These are phyloP conservation scores for Temnothorax unifasciatus DNA, from an alignment of 2,888 invertebrate genomes.

Conservation along the genomic window DNA sequence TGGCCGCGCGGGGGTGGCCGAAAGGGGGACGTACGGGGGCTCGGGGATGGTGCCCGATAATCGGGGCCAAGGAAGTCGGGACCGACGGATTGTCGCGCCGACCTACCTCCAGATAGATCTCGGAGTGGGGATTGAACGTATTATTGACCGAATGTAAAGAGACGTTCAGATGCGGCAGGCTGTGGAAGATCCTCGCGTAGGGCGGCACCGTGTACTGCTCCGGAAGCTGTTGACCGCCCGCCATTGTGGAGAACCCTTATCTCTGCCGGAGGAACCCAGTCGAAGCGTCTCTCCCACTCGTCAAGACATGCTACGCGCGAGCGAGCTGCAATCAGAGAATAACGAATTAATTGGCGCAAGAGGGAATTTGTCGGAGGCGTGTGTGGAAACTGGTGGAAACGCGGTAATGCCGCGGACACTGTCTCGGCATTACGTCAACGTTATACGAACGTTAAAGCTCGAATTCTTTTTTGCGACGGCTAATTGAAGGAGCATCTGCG, in stretches of 20 bases:
- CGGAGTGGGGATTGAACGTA: slow-evolving; percentile 96
- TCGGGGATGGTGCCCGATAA: neutral
- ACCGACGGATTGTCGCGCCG: slow-evolving; percentile 30
- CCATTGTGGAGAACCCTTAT: slow-evolving; percentile 84
- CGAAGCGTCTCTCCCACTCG: slow-evolving; percentile 81
- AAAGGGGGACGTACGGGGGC: too few species aligned
- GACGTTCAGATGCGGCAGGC: slow-evolving; percentile 96
- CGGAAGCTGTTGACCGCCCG: slow-evolving; percentile 84
- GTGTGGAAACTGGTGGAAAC: too few species aligned
- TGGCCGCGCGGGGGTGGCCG: neutral
- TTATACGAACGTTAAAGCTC: neutral
- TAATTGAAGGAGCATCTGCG: slow-evolving; percentile 9
- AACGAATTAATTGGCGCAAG: neutral
- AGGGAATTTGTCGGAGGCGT: neutral
- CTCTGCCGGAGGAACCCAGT: slow-evolving; percentile 80
- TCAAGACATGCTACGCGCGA: slow-evolving; percentile 85
- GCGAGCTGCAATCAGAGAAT: slow-evolving; percentile 76
- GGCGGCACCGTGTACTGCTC: slow-evolving; percentile 94
- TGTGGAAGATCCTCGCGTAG: slow-evolving; percentile 95
- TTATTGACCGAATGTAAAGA: slow-evolving; percentile 96
- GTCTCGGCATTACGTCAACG: neutral
- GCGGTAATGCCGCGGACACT: too few species aligned
- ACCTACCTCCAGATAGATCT: slow-evolving; percentile 95
- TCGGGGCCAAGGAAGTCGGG: slow-evolving; percentile 23
- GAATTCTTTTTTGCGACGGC: neutral